Conservation (phyloP, 1,140 invertebrate genomes). For the Heliothis subflexa region DNA sequence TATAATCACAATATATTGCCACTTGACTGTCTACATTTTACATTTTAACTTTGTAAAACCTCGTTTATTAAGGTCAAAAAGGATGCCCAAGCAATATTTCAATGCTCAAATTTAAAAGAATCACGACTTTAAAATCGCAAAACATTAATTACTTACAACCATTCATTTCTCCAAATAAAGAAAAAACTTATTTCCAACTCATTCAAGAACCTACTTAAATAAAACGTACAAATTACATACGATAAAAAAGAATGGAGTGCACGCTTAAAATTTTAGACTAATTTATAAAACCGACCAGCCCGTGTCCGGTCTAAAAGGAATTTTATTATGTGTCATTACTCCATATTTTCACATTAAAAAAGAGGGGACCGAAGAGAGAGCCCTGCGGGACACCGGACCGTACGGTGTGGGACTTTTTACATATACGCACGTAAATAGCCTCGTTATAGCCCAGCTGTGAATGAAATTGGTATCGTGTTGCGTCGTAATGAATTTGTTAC, state of each 20-base stretch:
- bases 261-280: slow-evolving; percentile 55
- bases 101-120: background rate
- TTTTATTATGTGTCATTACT: slow-evolving; percentile 82
- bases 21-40: background rate
- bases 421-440: slow-evolving; percentile 65
- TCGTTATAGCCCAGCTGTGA: slow-evolving; percentile 76
- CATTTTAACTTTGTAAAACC: slow-evolving; percentile 1
- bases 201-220: slow-evolving; percentile 29
- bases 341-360: slow-evolving; percentile 72
- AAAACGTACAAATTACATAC: slow-evolving; percentile 54
- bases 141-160: slow-evolving; percentile 29
- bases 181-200: background rate
- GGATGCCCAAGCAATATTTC: slow-evolving; percentile 8
- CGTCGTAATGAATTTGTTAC: slow-evolving; percentile 78
- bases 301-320: slow-evolving; percentile 62
- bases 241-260: slow-evolving; percentile 50
- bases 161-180: slow-evolving; percentile 1
- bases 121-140: slow-evolving; percentile 22
- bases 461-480: slow-evolving; percentile 79
- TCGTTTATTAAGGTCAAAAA: slow-evolving; percentile 16
- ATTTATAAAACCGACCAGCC: slow-evolving; percentile 55
- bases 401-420: slow-evolving; percentile 65
- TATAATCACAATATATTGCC: background rate
- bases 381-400: slow-evolving; percentile 66
- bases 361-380: slow-evolving; percentile 54